Base-by-base conservation (phyloP, 92 coral and sea anemone species). In the Palythoa grandis region DNA sequence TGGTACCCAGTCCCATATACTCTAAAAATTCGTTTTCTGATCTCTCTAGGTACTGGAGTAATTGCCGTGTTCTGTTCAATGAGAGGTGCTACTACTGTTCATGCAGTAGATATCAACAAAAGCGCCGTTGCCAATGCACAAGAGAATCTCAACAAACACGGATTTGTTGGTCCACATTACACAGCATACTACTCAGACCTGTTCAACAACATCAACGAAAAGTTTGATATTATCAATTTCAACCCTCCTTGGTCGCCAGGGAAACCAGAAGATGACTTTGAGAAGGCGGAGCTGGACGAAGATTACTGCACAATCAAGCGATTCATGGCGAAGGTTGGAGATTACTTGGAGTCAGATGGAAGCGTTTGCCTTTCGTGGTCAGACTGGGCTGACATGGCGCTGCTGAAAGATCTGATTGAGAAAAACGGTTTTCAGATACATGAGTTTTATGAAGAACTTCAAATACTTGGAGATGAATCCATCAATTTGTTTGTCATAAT, bases 221-320 rank as follows among this genome's bases (percentile, higher is more conserved):
- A 74, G 9, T 74, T 74, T 48, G 78, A 74, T 14, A 68, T 77
- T 82, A 48, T 78, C 82, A 84, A 56, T 85, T 39, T 39, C 60
- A 48, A 19, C 19, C 57, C 78, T 19, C 78, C 78, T 48, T 48
- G n/a, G 13, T 8, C 2, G 16, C 35, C 35, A 1, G 14, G 11
- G 4, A 48, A 43, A 47, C 56, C 78, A 0, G 58, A 5, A 3
- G 57, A 74, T 48, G 58, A 43, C 20, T 20, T 74, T 3, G 78
- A 74, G 57, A 74, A 19, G 58, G 57, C 78, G 9, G 57, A 1
- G 57, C 7, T 48, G 5, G 78, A 74, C 23, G 78, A 48, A 22
- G 57, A n/a, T 15, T 74, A 74, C 43, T n/a, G 24, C 17, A 74
- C 60, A 5, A 7, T 48, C 5, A 74, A 19, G 35, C 52, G 58